Evolutionary conservation across 2,888 invertebrate species (phyloP).

Genomic region (Phortica okadai): DNA sequence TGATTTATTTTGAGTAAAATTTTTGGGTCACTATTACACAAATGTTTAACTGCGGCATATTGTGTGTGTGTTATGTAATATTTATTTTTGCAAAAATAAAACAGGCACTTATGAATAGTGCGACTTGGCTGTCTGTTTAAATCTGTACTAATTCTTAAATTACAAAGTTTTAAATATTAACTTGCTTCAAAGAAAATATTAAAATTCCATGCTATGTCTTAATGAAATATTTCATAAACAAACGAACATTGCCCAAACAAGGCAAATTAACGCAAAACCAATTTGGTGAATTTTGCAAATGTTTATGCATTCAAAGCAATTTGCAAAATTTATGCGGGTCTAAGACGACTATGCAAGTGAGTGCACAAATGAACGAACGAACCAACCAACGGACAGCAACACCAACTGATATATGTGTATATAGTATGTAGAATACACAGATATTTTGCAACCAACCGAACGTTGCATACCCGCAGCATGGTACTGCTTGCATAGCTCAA

Average conservation of each 20-base stretch:
- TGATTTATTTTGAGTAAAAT: no score
- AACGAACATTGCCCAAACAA: background rate
- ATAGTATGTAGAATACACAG: background rate
- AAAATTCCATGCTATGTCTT: background rate
- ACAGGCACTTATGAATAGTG: no score
- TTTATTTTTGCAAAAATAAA: no score
- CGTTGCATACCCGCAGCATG: constrained; percentile 6
- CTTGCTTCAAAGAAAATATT: background rate
- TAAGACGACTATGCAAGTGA: background rate
- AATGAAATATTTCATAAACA: constrained; percentile 5
- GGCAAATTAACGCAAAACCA: background rate
- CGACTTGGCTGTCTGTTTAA: no score
- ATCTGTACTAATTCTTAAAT: no score
- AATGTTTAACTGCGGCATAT: no score
- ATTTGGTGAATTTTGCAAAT: constrained; percentile 20
- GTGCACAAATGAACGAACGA: background rate
- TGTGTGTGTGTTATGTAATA: no score
- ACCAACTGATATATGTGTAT: background rate
- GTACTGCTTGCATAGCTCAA: background rate
- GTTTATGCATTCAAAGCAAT: constrained; percentile 4
- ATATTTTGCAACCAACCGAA: background rate
- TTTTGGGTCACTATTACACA: no score
- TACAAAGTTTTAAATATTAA: no score
- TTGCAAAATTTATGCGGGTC: constrained; percentile 12
- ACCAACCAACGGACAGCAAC: background rate